Conservation (phyloP, 2,888 invertebrate species). For the Alcis repandata region DNA sequence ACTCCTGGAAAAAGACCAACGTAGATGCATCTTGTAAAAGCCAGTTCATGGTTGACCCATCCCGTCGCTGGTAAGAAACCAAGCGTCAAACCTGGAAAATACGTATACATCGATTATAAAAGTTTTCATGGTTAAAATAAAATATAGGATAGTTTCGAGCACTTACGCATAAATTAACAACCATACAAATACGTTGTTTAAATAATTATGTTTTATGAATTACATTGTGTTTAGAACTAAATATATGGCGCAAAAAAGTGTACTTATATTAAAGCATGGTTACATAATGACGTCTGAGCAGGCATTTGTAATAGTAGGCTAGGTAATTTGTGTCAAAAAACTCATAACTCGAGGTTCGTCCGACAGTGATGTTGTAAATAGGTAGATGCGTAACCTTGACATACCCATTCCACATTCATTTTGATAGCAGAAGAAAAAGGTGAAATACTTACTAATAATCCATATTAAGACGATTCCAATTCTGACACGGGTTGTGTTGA, state of each 20-base stretch:
- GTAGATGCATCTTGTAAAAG: slow-evolving; percentile 82
- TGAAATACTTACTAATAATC: slow-evolving; percentile 80
- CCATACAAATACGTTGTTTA: not conserved
- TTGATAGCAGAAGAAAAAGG: not conserved
- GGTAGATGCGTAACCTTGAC: not conserved
- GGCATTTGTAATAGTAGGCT: slow-evolving; percentile 7
- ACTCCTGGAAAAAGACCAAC: slow-evolving; percentile 84
- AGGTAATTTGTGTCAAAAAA: slow-evolving; percentile 31
- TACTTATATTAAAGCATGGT: not conserved
- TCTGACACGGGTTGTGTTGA: slow-evolving; percentile 86
- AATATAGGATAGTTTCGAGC: no score
- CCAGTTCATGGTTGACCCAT: slow-evolving; percentile 77
- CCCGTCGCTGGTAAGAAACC: slow-evolving; percentile 88
- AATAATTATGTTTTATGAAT: not conserved
- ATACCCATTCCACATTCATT: not conserved
- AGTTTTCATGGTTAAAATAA: no score
- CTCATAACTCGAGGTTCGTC: slow-evolving; percentile 10
- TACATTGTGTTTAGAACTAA: not conserved
- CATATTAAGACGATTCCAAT: slow-evolving; percentile 85
- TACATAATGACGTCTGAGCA: slow-evolving; percentile 4
- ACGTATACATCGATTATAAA: no score
- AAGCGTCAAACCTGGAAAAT: slow-evolving; percentile 83
- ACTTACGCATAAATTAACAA: no score
- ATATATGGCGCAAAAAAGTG: not conserved
- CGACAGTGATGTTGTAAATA: slow-evolving; percentile 5